Evolutionary conservation across 2,797 vertebrate species (phyloP).

Genomic region (Enteromius unitaeniatus): DNA sequence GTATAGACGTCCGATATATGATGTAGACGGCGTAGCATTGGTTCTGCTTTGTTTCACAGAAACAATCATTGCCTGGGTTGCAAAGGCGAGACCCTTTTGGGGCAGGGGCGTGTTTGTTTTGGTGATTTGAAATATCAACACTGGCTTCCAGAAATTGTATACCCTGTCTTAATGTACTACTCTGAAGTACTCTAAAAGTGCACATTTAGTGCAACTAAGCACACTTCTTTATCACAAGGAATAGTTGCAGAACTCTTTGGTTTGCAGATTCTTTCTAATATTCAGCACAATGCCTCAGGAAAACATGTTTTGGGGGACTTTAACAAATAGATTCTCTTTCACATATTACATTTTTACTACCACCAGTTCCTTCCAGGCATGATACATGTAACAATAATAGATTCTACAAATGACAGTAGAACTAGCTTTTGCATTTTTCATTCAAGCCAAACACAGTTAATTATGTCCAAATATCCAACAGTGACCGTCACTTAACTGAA

Average conservation of each 20-base stretch:
- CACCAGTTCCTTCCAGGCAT: background rate
- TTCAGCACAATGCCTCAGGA: background rate
- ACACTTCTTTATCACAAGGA: background rate
- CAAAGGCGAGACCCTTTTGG: no score
- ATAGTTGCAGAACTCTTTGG: background rate
- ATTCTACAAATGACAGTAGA: slow-evolving; percentile 51
- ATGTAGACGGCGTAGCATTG: no score
- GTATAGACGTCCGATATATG: no score
- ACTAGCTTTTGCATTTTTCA: slow-evolving; percentile 47
- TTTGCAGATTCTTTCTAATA: background rate
- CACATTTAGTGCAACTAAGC: background rate
- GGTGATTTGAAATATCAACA: no score
- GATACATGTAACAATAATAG: slow-evolving; percentile 25
- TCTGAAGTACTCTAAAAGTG: background rate
- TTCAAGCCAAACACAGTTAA: slow-evolving; percentile 58
- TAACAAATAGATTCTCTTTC: slow-evolving; percentile 26
- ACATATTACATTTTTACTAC: slow-evolving; percentile 19
- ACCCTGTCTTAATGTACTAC: no score
- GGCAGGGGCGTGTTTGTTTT: no score
- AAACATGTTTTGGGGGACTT: slow-evolving; percentile 14
- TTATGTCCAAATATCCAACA: slow-evolving; percentile 57
- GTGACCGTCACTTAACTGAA: slow-evolving; percentile 60
- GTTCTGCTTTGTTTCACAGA: no score
- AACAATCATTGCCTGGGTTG: no score
- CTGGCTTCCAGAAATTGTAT: no score